A percentile compares a stretch with the other conserved stretches of the same genome.
Conservation (phyloP, 2,113 vertebrate species). For the Mesembrinibis cayennensis region DNA sequence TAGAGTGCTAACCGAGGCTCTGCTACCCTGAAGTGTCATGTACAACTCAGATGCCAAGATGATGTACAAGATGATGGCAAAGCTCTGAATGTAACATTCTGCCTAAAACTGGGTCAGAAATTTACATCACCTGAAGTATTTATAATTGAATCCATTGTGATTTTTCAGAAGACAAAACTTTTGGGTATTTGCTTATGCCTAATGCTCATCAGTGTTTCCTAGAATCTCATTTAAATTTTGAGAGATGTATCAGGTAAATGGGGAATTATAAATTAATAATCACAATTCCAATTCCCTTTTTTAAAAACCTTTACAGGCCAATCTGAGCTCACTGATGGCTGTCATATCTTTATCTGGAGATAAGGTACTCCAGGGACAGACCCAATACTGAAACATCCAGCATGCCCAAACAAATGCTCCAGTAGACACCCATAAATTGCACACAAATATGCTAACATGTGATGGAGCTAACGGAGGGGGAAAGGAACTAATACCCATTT, state of each 20-base stretch:
- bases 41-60: background rate
- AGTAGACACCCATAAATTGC: background rate
- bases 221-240: background rate
- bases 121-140: background rate
- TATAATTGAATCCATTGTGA: background rate
- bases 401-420: background rate
- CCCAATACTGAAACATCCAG: background rate
- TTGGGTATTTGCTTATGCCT: background rate
- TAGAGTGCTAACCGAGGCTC: background rate
- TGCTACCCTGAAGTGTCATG: background rate
- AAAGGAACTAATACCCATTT: background rate
- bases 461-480: background rate
- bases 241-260: background rate
- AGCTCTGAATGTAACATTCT: background rate
- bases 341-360: background rate
- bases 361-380: background rate
- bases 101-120: background rate
- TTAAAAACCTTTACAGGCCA: background rate
- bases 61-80: background rate
- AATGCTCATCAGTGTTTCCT: background rate
- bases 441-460: background rate
- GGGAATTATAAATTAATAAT: slow-evolving; percentile 38
- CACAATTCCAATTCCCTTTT: background rate
- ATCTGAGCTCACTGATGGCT: background rate
- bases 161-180: background rate